phyloP scores from a whole-genome alignment of 2,113 vertebrate genomes.

The Triplophysa dalaica region DNA sequence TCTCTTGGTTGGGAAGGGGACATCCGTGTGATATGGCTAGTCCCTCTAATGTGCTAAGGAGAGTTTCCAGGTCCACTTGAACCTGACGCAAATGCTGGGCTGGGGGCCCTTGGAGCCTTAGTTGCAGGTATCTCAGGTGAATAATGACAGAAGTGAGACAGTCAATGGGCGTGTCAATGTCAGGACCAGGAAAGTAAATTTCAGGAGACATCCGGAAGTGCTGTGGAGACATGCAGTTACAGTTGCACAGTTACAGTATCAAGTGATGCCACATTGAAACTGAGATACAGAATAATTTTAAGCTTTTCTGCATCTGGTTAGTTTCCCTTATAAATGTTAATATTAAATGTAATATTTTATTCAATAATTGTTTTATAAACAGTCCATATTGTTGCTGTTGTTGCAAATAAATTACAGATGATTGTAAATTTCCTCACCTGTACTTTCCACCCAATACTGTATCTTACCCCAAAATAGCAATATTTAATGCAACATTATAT shows the following conservation, averaged over 20 bases:
- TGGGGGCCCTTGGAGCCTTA: conserved; percentile 14
- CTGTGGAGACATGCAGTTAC: conserved; percentile 1
- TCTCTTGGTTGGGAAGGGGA: conserved; percentile 12
- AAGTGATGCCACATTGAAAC: too few species aligned
- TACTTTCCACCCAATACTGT: too few species aligned
- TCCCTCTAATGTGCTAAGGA: conserved; percentile 23
- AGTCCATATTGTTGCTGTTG: too few species aligned
- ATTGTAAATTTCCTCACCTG: too few species aligned
- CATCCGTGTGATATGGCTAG: conserved; percentile 31
- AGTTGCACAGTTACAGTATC: too few species aligned
- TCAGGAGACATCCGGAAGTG: conserved; percentile 46
- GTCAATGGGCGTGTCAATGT: conserved; percentile 35
- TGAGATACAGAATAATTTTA: too few species aligned
- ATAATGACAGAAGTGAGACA: conserved; percentile 41
- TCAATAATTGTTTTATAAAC: too few species aligned
- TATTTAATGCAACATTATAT: background rate
- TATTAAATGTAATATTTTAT: too few species aligned
- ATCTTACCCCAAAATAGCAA: too few species aligned
- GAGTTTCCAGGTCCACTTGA: conserved; percentile 39
- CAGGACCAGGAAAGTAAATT: conserved; percentile 40
- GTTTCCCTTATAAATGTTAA: too few species aligned
- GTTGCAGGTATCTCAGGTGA: conserved; percentile 38
- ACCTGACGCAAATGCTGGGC: conserved; percentile 40
- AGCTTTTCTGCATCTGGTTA: too few species aligned
- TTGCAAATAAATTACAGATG: too few species aligned